Percentiles rank a stretch among this genome's conserved stretches.
These are phyloP conservation scores for Camponotus fellah DNA, from an alignment of 2,888 invertebrate genomes.

Conservation along the genomic window DNA sequence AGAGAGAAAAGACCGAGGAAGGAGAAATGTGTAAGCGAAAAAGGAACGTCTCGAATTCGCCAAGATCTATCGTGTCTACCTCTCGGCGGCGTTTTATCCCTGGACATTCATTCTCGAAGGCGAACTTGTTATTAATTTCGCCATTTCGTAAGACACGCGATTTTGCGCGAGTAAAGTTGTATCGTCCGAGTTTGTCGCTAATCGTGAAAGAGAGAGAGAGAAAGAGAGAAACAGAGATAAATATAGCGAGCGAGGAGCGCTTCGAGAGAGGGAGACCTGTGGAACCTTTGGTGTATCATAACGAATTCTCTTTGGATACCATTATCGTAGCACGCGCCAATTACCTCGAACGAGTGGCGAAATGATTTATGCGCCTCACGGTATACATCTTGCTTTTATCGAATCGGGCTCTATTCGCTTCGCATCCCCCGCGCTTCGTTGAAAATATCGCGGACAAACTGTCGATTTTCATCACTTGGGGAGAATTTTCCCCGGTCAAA, in stretches of 20 bases:
- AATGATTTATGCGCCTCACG: constrained; percentile 79
- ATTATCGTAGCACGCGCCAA: constrained; percentile 78
- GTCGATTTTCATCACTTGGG: neutral
- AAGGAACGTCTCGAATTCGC: constrained; percentile 62
- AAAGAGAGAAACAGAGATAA: neutral
- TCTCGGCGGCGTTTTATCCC: constrained; percentile 49
- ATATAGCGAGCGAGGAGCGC: neutral
- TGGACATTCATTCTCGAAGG: constrained; percentile 15
- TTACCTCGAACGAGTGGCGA: constrained; percentile 76
- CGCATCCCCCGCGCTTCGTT: neutral
- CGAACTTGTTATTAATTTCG: constrained; percentile 41
- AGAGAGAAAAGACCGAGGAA: constrained; percentile 36
- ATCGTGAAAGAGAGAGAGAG: neutral
- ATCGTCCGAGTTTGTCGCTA: constrained; percentile 18
- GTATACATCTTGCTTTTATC: constrained; percentile 51
- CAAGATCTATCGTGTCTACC: constrained; percentile 62
- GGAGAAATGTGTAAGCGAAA: constrained; percentile 43
- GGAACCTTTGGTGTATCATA: constrained; percentile 58
- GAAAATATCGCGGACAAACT: neutral
- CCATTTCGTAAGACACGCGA: constrained; percentile 23
- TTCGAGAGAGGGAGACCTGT: neutral
- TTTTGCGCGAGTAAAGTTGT: constrained; percentile 8
- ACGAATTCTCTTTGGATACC: constrained; percentile 80
- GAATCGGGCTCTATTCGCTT: constrained; percentile 17
- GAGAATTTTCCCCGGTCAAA: constrained; percentile 11